Conservation (phyloP, 35 echinoderm and acorn worm species). For the Heliocidaris tuberculata region DNA sequence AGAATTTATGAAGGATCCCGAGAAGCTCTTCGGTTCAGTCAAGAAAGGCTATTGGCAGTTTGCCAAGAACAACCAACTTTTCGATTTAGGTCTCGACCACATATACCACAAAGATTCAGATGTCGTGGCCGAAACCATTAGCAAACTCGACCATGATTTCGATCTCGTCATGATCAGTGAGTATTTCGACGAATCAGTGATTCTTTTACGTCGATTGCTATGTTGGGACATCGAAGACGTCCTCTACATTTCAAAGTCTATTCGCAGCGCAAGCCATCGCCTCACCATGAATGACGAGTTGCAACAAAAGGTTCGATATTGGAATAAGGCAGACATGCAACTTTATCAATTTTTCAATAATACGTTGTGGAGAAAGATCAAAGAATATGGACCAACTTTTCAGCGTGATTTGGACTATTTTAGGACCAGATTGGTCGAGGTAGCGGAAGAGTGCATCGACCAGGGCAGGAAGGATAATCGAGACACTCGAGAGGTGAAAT, state of each 20-base stretch:
- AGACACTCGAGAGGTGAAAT: slow-evolving; percentile 45
- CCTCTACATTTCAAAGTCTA: slow-evolving; percentile 58
- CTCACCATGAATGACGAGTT: neutral
- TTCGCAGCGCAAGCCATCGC: slow-evolving; percentile 45
- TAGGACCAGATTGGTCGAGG: neutral
- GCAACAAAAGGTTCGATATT: neutral
- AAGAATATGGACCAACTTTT: slow-evolving; percentile 54
- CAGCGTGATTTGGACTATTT: slow-evolving; percentile 42
- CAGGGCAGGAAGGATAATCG: neutral
- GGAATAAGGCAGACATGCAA: slow-evolving; percentile 50
- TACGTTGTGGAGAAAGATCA: slow-evolving; percentile 54
- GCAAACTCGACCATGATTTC: slow-evolving; percentile 47
- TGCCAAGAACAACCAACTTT: slow-evolving; percentile 70
- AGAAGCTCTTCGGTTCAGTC: slow-evolving; percentile 42
- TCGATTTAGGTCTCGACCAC: slow-evolving; percentile 70
- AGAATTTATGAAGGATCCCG: slow-evolving; percentile 60
- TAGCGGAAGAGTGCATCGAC: slow-evolving; percentile 35
- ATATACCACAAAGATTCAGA: slow-evolving; percentile 52
- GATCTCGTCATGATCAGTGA: slow-evolving; percentile 59
- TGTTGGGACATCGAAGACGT: slow-evolving; percentile 61
- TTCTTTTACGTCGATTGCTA: slow-evolving; percentile 42
- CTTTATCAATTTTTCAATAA: slow-evolving; percentile 53
- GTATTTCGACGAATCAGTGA: slow-evolving; percentile 63
- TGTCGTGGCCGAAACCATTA: slow-evolving; percentile 18
- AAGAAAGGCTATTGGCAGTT: slow-evolving; percentile 58